A percentile compares a stretch with the other conserved stretches of the same genome.
Evolutionary conservation across 2,888 invertebrate genomes (phyloP).

Genomic region (Athalia circularis): DNA sequence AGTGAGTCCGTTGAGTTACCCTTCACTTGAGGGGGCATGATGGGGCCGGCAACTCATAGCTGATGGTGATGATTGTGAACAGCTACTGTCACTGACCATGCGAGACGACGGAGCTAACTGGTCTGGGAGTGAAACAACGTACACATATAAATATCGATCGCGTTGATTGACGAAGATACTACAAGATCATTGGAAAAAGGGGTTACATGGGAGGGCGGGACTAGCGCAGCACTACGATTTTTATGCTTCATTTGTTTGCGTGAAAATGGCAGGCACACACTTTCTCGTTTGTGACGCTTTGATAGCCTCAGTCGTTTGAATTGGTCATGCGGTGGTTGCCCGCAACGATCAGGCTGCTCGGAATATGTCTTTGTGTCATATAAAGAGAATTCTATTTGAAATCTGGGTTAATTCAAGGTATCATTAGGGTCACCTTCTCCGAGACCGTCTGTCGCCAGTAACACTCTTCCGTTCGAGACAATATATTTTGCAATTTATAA

Average conservation of each 20-base stretch:
- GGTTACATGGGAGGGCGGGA: constrained; percentile 14
- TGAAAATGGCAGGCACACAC: constrained; percentile 12
- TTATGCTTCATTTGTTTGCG: constrained; percentile 9
- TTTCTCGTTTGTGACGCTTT: constrained; percentile 15
- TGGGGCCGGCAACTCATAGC: constrained; percentile 11
- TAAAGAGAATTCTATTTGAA: not conserved
- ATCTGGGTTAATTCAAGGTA: constrained; percentile 31
- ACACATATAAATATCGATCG: constrained; percentile 4
- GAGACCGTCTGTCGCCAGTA: not conserved
- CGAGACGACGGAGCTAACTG: constrained; percentile 24
- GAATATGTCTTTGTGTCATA: not conserved
- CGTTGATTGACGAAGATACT: constrained; percentile 12
- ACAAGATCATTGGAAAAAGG: not conserved
- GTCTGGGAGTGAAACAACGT: constrained; percentile 8
- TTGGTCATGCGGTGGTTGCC: constrained; percentile 10
- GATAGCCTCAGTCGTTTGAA: not conserved
- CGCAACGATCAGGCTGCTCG: not conserved
- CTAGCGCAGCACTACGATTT: not conserved
- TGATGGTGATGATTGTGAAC: not conserved
- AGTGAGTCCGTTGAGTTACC: constrained; percentile 35
- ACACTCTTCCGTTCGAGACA: not conserved
- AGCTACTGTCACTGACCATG: constrained; percentile 41
- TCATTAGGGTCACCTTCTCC: constrained; percentile 38
- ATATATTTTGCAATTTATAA: constrained; percentile 29
- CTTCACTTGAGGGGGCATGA: constrained; percentile 40